phyloP scores from a whole-genome alignment of 2,113 vertebrate species.

The Sturnus vulgaris region DNA sequence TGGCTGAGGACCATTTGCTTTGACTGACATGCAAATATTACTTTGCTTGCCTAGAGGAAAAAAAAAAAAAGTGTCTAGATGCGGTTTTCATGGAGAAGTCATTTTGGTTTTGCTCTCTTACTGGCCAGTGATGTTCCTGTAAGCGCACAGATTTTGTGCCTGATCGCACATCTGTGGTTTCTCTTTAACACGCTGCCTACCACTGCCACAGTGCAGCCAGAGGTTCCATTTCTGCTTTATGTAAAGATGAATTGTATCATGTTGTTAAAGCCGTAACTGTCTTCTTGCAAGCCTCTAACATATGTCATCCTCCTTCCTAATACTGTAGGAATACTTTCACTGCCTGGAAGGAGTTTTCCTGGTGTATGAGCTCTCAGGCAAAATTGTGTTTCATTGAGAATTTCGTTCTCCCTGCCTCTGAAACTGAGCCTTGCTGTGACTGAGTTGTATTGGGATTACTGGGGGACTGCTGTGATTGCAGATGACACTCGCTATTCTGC shows the following conservation, averaged over 20 bases:
- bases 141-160: not conserved
- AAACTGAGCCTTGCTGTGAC: not conserved
- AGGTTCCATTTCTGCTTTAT: not conserved
- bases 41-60: not conserved
- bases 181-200: not conserved
- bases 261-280: not conserved
- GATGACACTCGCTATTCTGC: not conserved
- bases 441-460: not conserved
- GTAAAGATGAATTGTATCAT: not conserved
- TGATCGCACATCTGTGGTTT: not conserved
- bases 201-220: not conserved
- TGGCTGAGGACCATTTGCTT: not conserved
- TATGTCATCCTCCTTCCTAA: not conserved
- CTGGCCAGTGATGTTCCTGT: not conserved
- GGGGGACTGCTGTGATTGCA: conserved; percentile 3
- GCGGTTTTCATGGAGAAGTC: not conserved
- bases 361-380: not conserved
- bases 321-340: not conserved
- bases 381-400: not conserved
- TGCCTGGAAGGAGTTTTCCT: not conserved
- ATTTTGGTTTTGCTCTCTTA: not conserved
- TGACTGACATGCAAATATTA: not conserved
- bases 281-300: not conserved
- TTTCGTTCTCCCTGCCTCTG: not conserved
- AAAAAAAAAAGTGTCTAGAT: not conserved